Evolutionary conservation across 1,140 invertebrate species (phyloP), one percentile per base, ranked within the genome.

Genomic region (Saccostrea echinata): DNA sequence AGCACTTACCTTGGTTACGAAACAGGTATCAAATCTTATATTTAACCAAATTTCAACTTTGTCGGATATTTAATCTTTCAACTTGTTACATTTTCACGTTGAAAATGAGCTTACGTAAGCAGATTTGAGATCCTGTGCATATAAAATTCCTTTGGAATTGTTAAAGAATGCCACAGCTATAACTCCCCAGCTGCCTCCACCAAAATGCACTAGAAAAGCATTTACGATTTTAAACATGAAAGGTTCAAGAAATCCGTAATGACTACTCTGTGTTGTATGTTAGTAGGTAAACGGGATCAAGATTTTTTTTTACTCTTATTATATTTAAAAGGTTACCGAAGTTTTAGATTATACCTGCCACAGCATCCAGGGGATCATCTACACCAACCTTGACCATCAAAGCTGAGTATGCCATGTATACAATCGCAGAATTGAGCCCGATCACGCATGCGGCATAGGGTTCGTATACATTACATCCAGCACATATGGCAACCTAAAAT

Each of bases 351-450:
- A 86, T 90, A 94, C 93, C 96, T 16, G 96, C 95, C 57, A 96
- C 95, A 21, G 96, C 96, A 92, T 96, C 96, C 21, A 96, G 90
- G 4, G 96, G 96, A 91, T 96, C 96, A 89, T 96, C 96, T 64
- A 96, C 95, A 89, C 92, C 91, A 9, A 96, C 30, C 57, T 91
- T 92, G 33, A 92, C 86, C 83, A 96, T 92, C 0, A 96, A 12
- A 84, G 90, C 91, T 21, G 93, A 93, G 51, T 94, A 90, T 3
- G 91, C 68, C 55, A 95, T 91, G 91, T 95, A 96, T 11, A 95
- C 85, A 3, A 95, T 85, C 8, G 94, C 95, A 35, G 94, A 95
- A 30, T 95, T 89, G 9, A 93, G 52, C 6, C 96, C 96, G 13
- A 94, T 91, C 33, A 96, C 89, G 35, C 92, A 91, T 9, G 94